Evolutionary conservation across 1,140 invertebrate species (phyloP), one percentile per base, ranked within the genome.

Genomic region (Cydia fagiglandana): DNA sequence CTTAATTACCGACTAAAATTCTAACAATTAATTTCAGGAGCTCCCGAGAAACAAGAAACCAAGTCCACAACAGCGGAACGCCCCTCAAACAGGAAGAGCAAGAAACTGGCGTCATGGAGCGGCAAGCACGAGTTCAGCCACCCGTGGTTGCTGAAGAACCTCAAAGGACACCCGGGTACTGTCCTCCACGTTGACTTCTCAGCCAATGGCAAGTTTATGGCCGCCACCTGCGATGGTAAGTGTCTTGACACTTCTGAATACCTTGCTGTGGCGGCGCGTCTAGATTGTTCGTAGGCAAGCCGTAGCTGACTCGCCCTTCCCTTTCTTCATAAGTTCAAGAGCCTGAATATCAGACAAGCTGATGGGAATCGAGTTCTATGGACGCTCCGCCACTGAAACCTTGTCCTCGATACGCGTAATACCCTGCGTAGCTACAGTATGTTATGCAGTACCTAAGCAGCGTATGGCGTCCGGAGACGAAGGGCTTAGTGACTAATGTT

Each of bases 181-280:
- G 95, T 98, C 24, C 88, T 96, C 0, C 95, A 96, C 73, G 94
- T 98, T 84, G 95, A 96, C 86, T 96, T 97, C 84, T 97, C 97
- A 68, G 94, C 94, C 10, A 97, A 97, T 91, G 96, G 96, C 70
- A 98, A 98, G 93, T 97, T 95, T 83, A 93, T 98, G 77, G 96
- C 96, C 64, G 96, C 96, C 66, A 96, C 96, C 87, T 96, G 95
- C 78, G 96, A 97, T 94, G 97, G 97, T 98, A 95, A 93, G 94
- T 94, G 73, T 76, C 78, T 17, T 77, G 24, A 64, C 0, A 64
- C 4, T 47, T 47, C 45, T 47, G 13, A 15, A 47, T 47, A 15
- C 45, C 9, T 41, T 10, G 34, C 2, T 2, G 2, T 30, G 24
- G 24, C 2, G 24, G 24, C 30, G 30, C 30, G 30, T 30, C 30